Conservation (phyloP, 2,888 invertebrate genomes). For the Crepidodera aurea region DNA sequence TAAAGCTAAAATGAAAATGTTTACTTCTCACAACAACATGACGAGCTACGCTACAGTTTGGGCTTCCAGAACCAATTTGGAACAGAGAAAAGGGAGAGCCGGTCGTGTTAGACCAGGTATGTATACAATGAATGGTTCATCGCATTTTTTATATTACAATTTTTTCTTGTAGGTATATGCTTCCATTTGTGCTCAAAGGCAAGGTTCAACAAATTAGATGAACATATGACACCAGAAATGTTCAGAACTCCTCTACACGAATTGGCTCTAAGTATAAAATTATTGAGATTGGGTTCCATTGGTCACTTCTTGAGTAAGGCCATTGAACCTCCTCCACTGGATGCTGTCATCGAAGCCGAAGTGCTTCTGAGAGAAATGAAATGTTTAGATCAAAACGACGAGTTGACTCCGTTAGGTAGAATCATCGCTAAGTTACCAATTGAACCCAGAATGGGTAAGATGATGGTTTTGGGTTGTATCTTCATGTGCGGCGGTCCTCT, state of each 20-base stretch:
- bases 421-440: constrained; percentile 95
- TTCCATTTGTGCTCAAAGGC: constrained; percentile 90
- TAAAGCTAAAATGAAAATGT: constrained; percentile 96
- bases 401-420: constrained; percentile 90
- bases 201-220: constrained; percentile 73
- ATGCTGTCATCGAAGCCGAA: constrained; percentile 98
- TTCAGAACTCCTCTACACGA: constrained; percentile 97
- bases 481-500: constrained; percentile 91
- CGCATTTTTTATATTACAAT: no score
- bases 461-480: constrained; percentile 83
- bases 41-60: constrained; percentile 97
- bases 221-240: constrained; percentile 97
- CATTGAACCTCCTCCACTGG: constrained; percentile 95
- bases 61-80: constrained; percentile 94
- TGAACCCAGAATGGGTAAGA: constrained; percentile 93
- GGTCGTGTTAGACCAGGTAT: constrained; percentile 94
- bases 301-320: constrained; percentile 95
- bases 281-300: constrained; percentile 89
- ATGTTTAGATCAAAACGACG: constrained; percentile 86
- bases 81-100: constrained; percentile 92
- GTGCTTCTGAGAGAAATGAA: constrained; percentile 79
- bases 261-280: constrained; percentile 88
- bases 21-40: constrained; percentile 98
- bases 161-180: constrained; percentile 79
- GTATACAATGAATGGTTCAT: no score